These are phyloP conservation scores for Tholera decimalis DNA, from an alignment of 2,888 invertebrate species.

Conservation along the genomic window DNA sequence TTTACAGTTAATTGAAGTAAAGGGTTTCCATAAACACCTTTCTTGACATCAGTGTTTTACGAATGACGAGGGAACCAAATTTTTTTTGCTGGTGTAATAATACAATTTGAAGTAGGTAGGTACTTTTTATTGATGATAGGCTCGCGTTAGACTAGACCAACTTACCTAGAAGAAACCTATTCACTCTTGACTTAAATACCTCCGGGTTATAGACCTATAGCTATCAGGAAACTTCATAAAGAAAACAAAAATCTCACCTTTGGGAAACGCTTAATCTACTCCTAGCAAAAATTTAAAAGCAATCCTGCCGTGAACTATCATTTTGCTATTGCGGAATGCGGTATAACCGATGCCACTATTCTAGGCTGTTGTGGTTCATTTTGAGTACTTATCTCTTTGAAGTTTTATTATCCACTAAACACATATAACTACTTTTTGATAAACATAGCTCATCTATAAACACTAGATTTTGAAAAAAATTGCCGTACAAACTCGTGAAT, in stretches of 20 bases:
- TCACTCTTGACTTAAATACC: too few species aligned
- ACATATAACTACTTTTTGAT: not conserved
- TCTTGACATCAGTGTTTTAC: not conserved
- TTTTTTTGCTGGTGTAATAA: too few species aligned
- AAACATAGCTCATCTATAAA: not conserved
- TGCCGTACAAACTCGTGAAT: not conserved
- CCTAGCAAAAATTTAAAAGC: constrained; percentile 17
- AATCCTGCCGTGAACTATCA: constrained; percentile 10
- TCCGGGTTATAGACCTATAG: too few species aligned
- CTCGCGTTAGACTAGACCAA: too few species aligned
- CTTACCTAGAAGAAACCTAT: too few species aligned
- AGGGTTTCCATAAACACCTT: not conserved
- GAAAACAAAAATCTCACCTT: not conserved
- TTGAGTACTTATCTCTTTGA: not conserved
- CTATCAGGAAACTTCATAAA: too few species aligned
- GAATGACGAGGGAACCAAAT: not conserved
- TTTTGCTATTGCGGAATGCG: constrained; percentile 18
- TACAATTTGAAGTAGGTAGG: too few species aligned
- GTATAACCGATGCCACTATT: not conserved
- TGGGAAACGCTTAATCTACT: not conserved
- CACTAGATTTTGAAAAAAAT: not conserved
- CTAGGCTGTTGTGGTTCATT: not conserved
- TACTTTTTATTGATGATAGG: too few species aligned
- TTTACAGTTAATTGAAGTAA: not conserved
- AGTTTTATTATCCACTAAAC: not conserved